Conservation (phyloP, 2,797 vertebrate genomes). For the Myiotriccus ornatus region DNA sequence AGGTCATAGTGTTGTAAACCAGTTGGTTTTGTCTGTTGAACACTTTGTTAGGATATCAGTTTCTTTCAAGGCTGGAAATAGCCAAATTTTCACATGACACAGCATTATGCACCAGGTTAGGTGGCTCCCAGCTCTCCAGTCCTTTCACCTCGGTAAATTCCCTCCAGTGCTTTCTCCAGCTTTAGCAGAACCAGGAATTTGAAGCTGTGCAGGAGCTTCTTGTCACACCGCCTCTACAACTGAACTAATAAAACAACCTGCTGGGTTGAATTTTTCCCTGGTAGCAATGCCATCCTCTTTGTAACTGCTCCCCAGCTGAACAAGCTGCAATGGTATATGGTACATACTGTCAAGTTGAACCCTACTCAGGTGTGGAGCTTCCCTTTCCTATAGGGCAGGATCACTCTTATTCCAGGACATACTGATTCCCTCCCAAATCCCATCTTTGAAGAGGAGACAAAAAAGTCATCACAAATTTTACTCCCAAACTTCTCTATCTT, state of each 20-base stretch:
- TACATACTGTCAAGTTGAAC: background rate
- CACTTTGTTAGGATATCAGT: background rate
- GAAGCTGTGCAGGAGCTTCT: background rate
- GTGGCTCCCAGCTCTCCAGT: background rate
- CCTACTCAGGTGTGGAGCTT: background rate
- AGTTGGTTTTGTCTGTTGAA: background rate
- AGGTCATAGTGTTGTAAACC: background rate
- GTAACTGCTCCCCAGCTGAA: background rate
- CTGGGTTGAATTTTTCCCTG: background rate
- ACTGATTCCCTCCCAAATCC: background rate
- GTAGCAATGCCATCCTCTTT: background rate
- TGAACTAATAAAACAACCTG: background rate
- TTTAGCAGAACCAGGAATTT: background rate
- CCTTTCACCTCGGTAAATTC: background rate
- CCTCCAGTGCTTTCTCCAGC: background rate
- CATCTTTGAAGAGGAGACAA: background rate
- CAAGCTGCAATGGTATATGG: background rate
- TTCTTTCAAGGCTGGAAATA: background rate
- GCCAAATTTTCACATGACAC: background rate
- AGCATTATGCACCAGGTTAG: background rate
- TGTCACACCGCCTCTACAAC: background rate
- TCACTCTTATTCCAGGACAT: background rate
- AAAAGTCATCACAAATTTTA: background rate
- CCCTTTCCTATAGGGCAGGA: background rate
- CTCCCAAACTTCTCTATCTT: background rate